Conservation (phyloP, 2,888 invertebrate genomes). For the Aplocera efformata region DNA sequence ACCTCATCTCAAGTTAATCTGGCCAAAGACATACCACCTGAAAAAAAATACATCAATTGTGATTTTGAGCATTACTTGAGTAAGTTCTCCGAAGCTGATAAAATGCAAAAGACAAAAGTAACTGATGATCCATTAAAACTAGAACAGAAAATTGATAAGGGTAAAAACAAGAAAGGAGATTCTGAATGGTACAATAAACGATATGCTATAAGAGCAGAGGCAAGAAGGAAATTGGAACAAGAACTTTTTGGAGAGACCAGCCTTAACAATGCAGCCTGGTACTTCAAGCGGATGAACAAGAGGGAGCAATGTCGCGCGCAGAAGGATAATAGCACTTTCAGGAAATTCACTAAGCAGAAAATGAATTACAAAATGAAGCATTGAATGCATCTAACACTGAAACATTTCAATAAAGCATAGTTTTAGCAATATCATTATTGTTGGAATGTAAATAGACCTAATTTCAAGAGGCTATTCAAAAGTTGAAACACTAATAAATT, state of each 20-base stretch:
- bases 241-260: slow-evolving; percentile 57
- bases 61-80: slow-evolving; percentile 40
- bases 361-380: slow-evolving; percentile 67
- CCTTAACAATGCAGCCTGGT: slow-evolving; percentile 66
- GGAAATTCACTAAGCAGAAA: slow-evolving; percentile 52
- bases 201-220: slow-evolving; percentile 52
- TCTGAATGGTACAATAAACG: slow-evolving; percentile 64
- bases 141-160: slow-evolving; percentile 26
- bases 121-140: slow-evolving; percentile 26
- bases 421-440: slow-evolving; percentile 16
- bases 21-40: slow-evolving; percentile 37
- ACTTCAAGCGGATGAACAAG: slow-evolving; percentile 69
- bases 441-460: slow-evolving; percentile 8
- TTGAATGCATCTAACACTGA: slow-evolving; percentile 28
- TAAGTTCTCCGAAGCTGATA: slow-evolving; percentile 36
- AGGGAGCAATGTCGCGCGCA: slow-evolving; percentile 69
- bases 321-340: slow-evolving; percentile 57
- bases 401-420: slow-evolving; percentile 15
- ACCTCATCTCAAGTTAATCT: slow-evolving; percentile 45
- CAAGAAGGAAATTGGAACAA: slow-evolving; percentile 58
- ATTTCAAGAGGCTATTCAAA: neutral
- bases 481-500: neutral
- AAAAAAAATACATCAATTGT: slow-evolving; percentile 36
- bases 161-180: slow-evolving; percentile 38
- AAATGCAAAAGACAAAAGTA: slow-evolving; percentile 12